phyloP scores from a whole-genome alignment of 2,113 vertebrate species.

The Progne subis region DNA sequence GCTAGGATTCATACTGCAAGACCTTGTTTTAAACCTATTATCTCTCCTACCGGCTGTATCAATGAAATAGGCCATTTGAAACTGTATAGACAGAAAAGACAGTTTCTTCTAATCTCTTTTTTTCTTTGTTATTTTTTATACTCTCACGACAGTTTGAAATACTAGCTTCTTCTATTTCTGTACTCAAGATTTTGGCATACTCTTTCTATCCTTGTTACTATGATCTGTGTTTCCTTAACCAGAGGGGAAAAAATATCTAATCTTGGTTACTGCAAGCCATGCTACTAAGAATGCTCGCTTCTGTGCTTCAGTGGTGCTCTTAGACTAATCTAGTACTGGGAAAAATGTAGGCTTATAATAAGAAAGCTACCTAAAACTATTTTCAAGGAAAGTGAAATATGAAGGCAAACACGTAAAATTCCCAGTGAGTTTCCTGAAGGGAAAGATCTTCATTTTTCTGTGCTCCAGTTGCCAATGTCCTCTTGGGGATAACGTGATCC shows the following conservation, averaged over 20 bases:
- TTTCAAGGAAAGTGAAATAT: not conserved
- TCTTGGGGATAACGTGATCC: not conserved
- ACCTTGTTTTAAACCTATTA: not conserved
- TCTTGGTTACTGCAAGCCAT: not conserved
- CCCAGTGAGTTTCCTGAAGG: not conserved
- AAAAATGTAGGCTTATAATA: not conserved
- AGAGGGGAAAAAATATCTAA: not conserved
- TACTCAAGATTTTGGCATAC: not conserved
- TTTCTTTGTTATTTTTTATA: not conserved
- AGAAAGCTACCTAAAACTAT: not conserved
- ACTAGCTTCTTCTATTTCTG: constrained; percentile 1
- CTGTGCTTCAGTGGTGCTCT: not conserved
- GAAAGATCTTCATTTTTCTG: not conserved
- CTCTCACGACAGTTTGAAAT: not conserved
- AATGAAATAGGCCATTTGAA: not conserved
- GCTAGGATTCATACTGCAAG: not conserved
- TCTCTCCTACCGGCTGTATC: not conserved
- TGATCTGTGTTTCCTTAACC: not conserved
- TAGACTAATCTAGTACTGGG: not conserved
- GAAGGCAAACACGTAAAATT: not conserved
- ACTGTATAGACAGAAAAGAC: not conserved
- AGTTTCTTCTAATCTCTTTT: not conserved
- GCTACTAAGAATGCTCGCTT: not conserved
- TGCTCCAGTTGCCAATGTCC: fast-evolving
- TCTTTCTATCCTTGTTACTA: constrained; percentile 8